A percentile compares a stretch with the other conserved stretches of the same genome.
Evolutionary conservation across 2,113 vertebrate genomes (phyloP).

Genomic region (Otocyon megalotis): DNA sequence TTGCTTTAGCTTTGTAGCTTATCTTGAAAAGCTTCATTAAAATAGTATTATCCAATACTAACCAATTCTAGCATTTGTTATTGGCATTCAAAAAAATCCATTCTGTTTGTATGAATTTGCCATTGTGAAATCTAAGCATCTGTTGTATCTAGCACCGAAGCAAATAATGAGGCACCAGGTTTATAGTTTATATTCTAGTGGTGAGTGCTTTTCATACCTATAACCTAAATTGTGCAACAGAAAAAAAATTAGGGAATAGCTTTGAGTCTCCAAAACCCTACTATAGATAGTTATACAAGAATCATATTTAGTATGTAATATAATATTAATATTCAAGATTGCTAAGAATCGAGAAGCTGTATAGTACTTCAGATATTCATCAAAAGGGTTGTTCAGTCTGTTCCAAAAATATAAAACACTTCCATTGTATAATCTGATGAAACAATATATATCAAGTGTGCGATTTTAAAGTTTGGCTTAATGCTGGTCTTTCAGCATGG

Average conservation of each 20-base stretch:
- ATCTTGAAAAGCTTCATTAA: conserved; percentile 1
- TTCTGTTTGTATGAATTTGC: not conserved
- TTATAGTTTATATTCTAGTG: not conserved
- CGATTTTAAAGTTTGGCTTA: conserved; percentile 38
- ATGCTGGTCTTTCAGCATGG: not conserved
- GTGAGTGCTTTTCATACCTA: not conserved
- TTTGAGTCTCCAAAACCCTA: not conserved
- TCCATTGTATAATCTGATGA: not conserved
- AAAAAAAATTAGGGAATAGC: not conserved
- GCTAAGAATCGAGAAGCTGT: not conserved
- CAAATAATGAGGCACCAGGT: not conserved
- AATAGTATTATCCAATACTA: not conserved
- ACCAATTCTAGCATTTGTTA: not conserved
- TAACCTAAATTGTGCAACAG: not conserved
- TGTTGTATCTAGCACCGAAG: not conserved
- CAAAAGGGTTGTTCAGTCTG: not conserved
- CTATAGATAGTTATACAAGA: not conserved
- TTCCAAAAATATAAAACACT: conserved; percentile 4
- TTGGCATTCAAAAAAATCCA: not conserved
- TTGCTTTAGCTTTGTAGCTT: not conserved
- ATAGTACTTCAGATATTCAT: not conserved
- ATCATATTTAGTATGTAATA: not conserved
- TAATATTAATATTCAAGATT: not conserved
- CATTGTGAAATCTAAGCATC: not conserved
- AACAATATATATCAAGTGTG: not conserved